Base-by-base conservation (phyloP, 2,797 vertebrate species). In the Poeciliopsis turneri region DNA sequence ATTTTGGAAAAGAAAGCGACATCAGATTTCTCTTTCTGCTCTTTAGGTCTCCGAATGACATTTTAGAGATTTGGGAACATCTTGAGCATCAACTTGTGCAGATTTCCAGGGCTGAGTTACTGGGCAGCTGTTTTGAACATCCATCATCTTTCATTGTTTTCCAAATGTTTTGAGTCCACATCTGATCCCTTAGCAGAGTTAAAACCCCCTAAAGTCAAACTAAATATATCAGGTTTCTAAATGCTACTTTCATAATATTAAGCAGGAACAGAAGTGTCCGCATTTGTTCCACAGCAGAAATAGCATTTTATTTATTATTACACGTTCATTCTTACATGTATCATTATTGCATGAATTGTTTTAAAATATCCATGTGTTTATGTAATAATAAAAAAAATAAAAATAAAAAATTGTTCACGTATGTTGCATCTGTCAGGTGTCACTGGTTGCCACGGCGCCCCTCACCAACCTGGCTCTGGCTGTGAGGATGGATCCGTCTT, bases 401-500 rank as follows among this genome's bases (percentile, higher is more conserved):
- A 36, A 1, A n/a, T 13, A 18, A 30, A 8, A 64, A 18, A 30
- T 61, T 33, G 6, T 61, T 61, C 15, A 33, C 2, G 2, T 61
- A 16, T 13, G 20, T 16, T 66, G 39, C 30, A 15, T 66, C 2
- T 61, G 81, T 81, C 74, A 97, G 96, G 92, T 97, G 10, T 92
- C 86, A 84, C 77, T 96, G 70, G 95, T 96, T 84, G 95, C 96
- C 83, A 95, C 84, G 2, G 96, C 93, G 15, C 96, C 96, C 3
- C 93, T 97, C 78, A 97, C 96, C 53, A 97, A 97, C 83, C 39
- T 97, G 90, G 95, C 95, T 68, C 79, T 96, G 82, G 95, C 95
- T 46, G 90, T 96, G 81, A 96, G 89, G 86, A 88, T 96, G 81
- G 96, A 96, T 72, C 95, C 95, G 2, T 82, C 88, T 23, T 88